Evolutionary conservation across 2,113 vertebrate species (phyloP).

Genomic region (Tenrec ecaudatus): DNA sequence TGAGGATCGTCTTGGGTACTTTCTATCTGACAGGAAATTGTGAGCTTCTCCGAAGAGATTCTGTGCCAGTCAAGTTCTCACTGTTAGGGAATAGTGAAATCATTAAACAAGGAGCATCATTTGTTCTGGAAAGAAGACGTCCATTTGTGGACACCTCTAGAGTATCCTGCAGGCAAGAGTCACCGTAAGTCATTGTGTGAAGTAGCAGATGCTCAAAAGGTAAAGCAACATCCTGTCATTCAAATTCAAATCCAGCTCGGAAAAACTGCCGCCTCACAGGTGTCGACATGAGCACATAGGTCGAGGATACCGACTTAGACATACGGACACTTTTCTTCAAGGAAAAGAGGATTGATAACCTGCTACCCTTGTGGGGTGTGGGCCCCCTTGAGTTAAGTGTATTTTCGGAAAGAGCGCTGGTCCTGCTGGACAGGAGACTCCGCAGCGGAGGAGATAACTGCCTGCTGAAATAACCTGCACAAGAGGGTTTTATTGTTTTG

Average conservation of each 20-base stretch:
- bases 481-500: constrained; percentile 85
- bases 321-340: not conserved
- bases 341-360: not conserved
- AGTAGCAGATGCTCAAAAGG: constrained; percentile 50
- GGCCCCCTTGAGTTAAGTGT: not conserved
- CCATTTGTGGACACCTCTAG: constrained; percentile 58
- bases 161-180: constrained; percentile 61
- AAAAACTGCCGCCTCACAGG: not conserved
- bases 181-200: constrained; percentile 52
- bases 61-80: constrained; percentile 50
- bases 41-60: constrained; percentile 48
- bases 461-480: constrained; percentile 75
- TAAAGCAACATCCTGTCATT: constrained; percentile 46
- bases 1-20: constrained; percentile 40
- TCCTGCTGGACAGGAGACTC: constrained; percentile 46
- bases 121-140: constrained; percentile 71
- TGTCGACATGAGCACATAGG: not conserved
- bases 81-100: constrained; percentile 64
- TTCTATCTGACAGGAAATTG: constrained; percentile 22
- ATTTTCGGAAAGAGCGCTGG: not conserved
- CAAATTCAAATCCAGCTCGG: constrained; percentile 22
- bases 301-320: not conserved
- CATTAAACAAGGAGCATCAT: constrained; percentile 50
- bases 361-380: not conserved
- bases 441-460: constrained; percentile 57